phyloP scores from a whole-genome alignment of 2,888 invertebrate genomes.

The Hypomecis atomaria region DNA sequence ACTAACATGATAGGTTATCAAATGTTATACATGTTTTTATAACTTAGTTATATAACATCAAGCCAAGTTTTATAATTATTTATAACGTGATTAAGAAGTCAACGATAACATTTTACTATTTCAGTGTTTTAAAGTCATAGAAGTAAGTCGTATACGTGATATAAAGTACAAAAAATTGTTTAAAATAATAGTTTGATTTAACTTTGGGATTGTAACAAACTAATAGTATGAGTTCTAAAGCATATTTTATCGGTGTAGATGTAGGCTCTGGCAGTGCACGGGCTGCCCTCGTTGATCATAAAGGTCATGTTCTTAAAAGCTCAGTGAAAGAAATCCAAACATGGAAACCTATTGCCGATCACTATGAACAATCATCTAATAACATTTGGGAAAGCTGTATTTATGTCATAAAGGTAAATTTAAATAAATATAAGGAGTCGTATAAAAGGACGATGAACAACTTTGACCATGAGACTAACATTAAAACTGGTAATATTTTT shows the following conservation, averaged over 20 bases:
- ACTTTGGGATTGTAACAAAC: not conserved
- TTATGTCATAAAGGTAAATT: conserved; percentile 89
- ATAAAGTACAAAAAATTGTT: too few species aligned
- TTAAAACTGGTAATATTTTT: too few species aligned
- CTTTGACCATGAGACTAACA: too few species aligned
- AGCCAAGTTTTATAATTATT: too few species aligned
- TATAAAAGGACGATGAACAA: too few species aligned
- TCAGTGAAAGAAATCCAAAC: conserved; percentile 88
- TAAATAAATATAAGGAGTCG: not conserved
- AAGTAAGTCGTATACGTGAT: not conserved
- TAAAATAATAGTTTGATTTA: not conserved
- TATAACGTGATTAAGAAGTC: too few species aligned
- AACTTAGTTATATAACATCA: too few species aligned
- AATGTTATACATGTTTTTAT: too few species aligned
- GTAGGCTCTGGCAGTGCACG: conserved; percentile 97
- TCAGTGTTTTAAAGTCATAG: too few species aligned
- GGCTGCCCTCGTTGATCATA: conserved; percentile 90
- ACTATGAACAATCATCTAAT: conserved; percentile 95
- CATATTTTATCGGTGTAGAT: conserved; percentile 93
- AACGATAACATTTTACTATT: not conserved
- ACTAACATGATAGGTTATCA: too few species aligned
- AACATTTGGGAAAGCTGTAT: conserved; percentile 94
- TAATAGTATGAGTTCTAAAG: conserved; percentile 49
- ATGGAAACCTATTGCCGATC: conserved; percentile 90
- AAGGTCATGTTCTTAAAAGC: conserved; percentile 87